Evolutionary conservation across 2,113 vertebrate genomes (phyloP).

Genomic region (Danionella cerebrum): DNA sequence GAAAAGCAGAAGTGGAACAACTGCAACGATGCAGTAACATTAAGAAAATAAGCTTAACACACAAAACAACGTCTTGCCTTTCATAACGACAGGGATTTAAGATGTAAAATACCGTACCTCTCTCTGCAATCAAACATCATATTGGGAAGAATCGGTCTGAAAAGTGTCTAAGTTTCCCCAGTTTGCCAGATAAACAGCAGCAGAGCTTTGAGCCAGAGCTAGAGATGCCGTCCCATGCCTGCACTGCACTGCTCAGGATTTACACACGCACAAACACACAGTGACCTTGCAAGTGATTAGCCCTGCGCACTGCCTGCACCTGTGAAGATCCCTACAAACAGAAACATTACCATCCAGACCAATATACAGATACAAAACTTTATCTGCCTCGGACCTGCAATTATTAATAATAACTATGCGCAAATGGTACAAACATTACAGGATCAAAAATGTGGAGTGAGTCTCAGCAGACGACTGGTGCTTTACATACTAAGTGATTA

Average conservation of each 20-base stretch:
- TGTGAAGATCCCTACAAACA: slow-evolving; percentile 4
- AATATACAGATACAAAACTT: no score
- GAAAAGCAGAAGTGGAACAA: not conserved
- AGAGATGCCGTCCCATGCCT: not conserved
- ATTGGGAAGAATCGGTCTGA: not conserved
- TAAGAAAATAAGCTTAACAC: not conserved
- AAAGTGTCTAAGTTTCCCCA: not conserved
- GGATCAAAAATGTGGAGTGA: no score
- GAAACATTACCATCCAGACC: not conserved
- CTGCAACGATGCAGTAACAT: not conserved
- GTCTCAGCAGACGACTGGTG: no score
- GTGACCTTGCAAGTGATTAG: slow-evolving; percentile 7
- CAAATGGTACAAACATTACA: no score
- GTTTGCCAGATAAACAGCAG: not conserved
- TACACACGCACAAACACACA: not conserved
- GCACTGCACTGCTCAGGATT: not conserved
- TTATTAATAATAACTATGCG: no score
- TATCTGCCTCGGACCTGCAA: no score
- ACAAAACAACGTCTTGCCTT: not conserved
- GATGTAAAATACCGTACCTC: not conserved
- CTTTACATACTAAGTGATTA: no score
- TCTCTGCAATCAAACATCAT: not conserved
- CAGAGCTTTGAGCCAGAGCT: not conserved
- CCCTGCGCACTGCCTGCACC: not conserved
- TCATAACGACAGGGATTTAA: not conserved